Evolutionary conservation across 2,113 vertebrate species (phyloP).

Genomic region (Syngnathus typhle): DNA sequence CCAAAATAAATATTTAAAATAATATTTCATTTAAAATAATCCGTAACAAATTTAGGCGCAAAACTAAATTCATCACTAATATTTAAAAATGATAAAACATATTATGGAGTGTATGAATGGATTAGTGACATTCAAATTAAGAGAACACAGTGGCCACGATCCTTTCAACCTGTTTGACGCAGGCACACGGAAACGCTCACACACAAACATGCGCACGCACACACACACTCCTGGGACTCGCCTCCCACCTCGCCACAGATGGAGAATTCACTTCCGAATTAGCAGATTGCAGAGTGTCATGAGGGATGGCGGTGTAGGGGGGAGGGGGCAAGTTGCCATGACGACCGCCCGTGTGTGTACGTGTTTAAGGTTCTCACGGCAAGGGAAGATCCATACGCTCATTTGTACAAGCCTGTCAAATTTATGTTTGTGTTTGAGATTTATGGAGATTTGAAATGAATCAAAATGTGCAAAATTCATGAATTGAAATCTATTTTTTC

Average conservation of each 20-base stretch:
- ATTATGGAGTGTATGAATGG: too few species aligned
- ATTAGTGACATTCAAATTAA: too few species aligned
- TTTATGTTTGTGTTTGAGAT: not conserved
- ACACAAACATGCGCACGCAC: not conserved
- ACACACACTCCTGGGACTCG: slow-evolving; percentile 22
- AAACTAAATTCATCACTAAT: too few species aligned
- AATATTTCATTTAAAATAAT: too few species aligned
- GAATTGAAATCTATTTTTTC: not conserved
- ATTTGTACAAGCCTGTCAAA: too few species aligned
- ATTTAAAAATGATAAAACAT: not conserved
- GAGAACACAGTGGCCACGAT: slow-evolving; percentile 18
- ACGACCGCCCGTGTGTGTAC: slow-evolving; percentile 55
- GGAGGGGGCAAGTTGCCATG: slow-evolving; percentile 59
- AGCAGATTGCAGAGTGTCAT: slow-evolving; percentile 65
- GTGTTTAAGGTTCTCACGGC: slow-evolving; percentile 8
- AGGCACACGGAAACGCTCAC: not conserved
- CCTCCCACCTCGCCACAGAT: slow-evolving; percentile 21
- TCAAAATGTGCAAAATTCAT: too few species aligned
- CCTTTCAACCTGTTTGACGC: slow-evolving; percentile 20
- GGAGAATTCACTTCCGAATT: slow-evolving; percentile 52
- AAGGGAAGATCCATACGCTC: not conserved
- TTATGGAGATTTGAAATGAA: not conserved
- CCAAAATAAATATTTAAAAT: too few species aligned
- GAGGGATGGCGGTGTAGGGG: slow-evolving; percentile 36
- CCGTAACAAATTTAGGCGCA: too few species aligned